Evolutionary conservation across 2,888 invertebrate species (phyloP).

Genomic region (Sphecodes monilicornis): DNA sequence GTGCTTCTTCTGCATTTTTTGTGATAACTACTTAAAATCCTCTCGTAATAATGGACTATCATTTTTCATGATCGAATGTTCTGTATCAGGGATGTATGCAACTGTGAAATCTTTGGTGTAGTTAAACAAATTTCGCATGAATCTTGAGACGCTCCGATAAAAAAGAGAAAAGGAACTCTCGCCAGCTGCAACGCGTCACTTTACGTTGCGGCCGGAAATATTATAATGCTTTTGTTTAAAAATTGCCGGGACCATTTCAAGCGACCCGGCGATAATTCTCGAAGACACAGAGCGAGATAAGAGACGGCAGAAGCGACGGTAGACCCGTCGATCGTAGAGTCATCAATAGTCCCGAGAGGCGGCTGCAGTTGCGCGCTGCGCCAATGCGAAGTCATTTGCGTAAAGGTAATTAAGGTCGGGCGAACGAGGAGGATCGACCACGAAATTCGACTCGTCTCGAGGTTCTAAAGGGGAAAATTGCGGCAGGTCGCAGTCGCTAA

Average conservation of each 20-base stretch:
- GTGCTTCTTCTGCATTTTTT: too few relatives aligned
- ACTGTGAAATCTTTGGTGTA: too few relatives aligned
- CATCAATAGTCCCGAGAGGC: conserved; percentile 25
- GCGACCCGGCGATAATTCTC: neutral
- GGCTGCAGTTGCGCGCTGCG: conserved; percentile 37
- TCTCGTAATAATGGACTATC: too few relatives aligned
- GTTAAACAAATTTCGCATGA: too few relatives aligned
- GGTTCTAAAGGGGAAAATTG: conserved; percentile 22
- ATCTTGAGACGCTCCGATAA: too few relatives aligned
- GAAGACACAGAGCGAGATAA: neutral
- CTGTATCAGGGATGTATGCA: too few relatives aligned
- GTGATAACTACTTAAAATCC: too few relatives aligned
- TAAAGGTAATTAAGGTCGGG: conserved; percentile 66
- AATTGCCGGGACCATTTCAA: neutral
- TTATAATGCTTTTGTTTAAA: neutral
- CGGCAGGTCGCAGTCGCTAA: conserved; percentile 37
- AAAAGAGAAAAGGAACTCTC: too few relatives aligned
- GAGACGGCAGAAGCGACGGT: neutral
- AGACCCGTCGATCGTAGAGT: conserved; percentile 21
- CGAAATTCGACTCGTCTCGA: conserved; percentile 55
- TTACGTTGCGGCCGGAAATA: neutral
- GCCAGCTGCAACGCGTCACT: too few relatives aligned
- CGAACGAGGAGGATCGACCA: conserved; percentile 51
- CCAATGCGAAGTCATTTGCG: conserved; percentile 51
- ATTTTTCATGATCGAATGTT: too few relatives aligned